phyloP scores from a whole-genome alignment of 2,888 invertebrate species.

The Aethes cnicana region DNA sequence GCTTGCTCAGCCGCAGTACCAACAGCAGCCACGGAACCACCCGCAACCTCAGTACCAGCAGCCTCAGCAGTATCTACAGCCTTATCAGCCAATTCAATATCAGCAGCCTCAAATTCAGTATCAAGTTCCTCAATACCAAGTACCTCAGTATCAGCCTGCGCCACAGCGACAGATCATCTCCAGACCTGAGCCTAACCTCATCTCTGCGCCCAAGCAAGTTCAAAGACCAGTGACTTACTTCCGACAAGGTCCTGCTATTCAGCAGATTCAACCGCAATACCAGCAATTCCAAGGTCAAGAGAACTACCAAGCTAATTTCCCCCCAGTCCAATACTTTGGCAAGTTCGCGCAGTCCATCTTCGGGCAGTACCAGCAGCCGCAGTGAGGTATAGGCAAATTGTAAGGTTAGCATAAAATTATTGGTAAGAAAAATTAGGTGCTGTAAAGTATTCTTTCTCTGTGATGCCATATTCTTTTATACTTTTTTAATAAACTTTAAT shows the following conservation, averaged over 20 bases:
- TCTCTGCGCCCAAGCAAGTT: conserved; percentile 27
- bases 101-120: conserved; percentile 31
- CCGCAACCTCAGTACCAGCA: conserved; percentile 33
- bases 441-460: conserved; percentile 26
- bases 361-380: conserved; percentile 37
- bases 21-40: conserved; percentile 32
- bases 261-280: conserved; percentile 29
- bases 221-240: conserved; percentile 32
- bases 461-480: conserved; percentile 30
- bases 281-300: conserved; percentile 39
- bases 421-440: conserved; percentile 25
- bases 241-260: conserved; percentile 31
- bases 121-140: conserved; percentile 36
- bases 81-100: conserved; percentile 30
- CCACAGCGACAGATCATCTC: conserved; percentile 16
- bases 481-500: conserved; percentile 12
- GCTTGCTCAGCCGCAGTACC: conserved; percentile 16
- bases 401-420: conserved; percentile 11
- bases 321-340: conserved; percentile 64
- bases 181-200: conserved; percentile 28
- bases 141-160: background rate
- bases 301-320: conserved; percentile 43
- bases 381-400: conserved; percentile 34
- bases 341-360: conserved; percentile 61
- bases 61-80: conserved; percentile 29